A percentile compares a stretch with the other conserved stretches of the same genome.
phyloP scores from a whole-genome alignment of 2,113 vertebrate species.

The Anolis sagrei region DNA sequence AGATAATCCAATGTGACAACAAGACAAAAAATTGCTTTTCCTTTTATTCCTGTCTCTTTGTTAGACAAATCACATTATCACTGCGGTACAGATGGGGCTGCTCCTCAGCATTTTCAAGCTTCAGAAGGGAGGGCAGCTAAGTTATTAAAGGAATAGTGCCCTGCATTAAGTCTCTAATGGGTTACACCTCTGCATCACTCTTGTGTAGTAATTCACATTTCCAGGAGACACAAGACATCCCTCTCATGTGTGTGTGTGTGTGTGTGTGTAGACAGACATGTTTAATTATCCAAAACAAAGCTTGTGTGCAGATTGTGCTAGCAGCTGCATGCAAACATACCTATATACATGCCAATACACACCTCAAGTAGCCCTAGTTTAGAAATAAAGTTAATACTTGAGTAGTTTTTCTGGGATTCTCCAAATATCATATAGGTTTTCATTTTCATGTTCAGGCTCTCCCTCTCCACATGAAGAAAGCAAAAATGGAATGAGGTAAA shows the following conservation, averaged over 20 bases:
- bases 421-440: too few relatives aligned
- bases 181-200: not conserved
- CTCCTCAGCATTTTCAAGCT: not conserved
- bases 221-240: not conserved
- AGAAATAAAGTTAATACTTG: too few relatives aligned
- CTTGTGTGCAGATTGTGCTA: not conserved
- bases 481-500: not conserved
- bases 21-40: not conserved
- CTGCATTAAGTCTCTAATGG: not conserved
- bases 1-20: not conserved
- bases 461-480: not conserved
- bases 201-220: not conserved
- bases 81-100: conserved; percentile 1
- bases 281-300: not conserved
- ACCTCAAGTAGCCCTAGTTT: not conserved
- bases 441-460: too few relatives aligned
- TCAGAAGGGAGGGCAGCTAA: rapidly evolving
- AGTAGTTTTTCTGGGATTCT: too few relatives aligned
- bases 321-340: not conserved
- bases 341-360: not conserved
- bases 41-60: not conserved
- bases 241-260: not conserved
- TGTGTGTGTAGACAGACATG: not conserved
- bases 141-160: not conserved
- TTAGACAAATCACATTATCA: not conserved